Base-by-base conservation (phyloP, 2,113 vertebrate genomes). In the Phaetusa simplex region DNA sequence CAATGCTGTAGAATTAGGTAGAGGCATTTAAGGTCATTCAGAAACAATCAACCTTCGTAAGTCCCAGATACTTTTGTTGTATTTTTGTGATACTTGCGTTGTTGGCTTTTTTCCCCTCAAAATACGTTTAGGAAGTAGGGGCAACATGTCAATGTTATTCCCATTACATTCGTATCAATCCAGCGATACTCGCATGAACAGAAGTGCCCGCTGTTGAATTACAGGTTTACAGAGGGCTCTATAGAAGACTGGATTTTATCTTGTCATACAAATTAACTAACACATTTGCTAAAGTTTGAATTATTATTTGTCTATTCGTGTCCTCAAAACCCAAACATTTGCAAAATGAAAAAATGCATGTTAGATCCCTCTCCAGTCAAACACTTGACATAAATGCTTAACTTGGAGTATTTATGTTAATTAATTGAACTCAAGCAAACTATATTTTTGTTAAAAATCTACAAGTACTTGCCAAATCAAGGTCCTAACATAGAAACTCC, bases 11-110 rank as follows among this genome's bases (percentile, higher is more conserved):
- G 86, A 86, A 94, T 93, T 86, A 95, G 58, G 73, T 93, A 86
- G 74, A 92, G 79, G 53, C 74, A 78, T 96, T 93, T 94, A 77
- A 90, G 93, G 91, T 97, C 79, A 56, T 93, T 93, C 47, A 85
- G 52, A 77, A 93, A 56, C 74, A 80, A 90, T 88, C 84, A 88
- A 13, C 79, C 29, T 87, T 94, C 0, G 0, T 73, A 70, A 53
- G 62, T 72, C 66, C 66, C 34, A 42, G 65, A 87, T 70, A 76
- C 52, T 69, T 92, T 5, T 70, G 16, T 65, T 80, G 23, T 30
- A 27, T 2, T 3, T 42, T 42, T 80, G 23, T 30, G 65, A 87
- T 70, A 76, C 52, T 69, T 92, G 5, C 66, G 16, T 61, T 80
- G 23, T 30, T 42, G 32, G 2, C 2, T 55, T 61, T 73, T 88